Conservation (phyloP, 2,888 invertebrate species). For the Phortica magna region DNA sequence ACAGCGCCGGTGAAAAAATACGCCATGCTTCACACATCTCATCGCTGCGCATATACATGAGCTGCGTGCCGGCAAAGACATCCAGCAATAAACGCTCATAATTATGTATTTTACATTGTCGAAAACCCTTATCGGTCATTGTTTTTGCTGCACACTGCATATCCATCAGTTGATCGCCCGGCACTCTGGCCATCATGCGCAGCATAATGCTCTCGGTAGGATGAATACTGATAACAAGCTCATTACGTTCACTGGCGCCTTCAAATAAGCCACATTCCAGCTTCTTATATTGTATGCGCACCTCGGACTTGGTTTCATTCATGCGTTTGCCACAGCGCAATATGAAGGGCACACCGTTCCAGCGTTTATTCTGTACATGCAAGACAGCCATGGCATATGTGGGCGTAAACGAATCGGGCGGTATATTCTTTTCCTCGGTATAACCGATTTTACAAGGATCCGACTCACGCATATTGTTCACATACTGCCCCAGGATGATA, state of each 20-base stretch:
- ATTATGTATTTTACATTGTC: slow-evolving; percentile 2
- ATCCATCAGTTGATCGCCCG: slow-evolving; percentile 42
- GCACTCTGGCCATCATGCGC: neutral
- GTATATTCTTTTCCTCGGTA: slow-evolving; percentile 7
- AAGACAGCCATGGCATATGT: neutral
- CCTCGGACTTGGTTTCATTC: neutral
- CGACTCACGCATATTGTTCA: neutral
- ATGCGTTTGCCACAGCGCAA: slow-evolving; percentile 7
- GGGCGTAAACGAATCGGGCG: neutral
- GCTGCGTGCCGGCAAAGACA: slow-evolving; percentile 56
- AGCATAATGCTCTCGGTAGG: neutral
- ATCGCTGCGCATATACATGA: slow-evolving; percentile 64
- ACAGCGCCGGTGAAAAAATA: slow-evolving; percentile 55
- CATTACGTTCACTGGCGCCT: neutral
- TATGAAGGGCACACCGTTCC: slow-evolving; percentile 11
- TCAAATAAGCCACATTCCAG: neutral
- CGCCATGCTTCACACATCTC: slow-evolving; percentile 65
- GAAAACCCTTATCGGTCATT: neutral
- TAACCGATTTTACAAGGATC: neutral
- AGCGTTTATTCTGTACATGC: slow-evolving; percentile 9
- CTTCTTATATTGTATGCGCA: slow-evolving; percentile 7
- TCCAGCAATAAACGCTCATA: slow-evolving; percentile 50
- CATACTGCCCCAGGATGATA: slow-evolving; percentile 2
- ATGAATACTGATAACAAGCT: neutral
- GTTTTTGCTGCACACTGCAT: slow-evolving; percentile 45